Conservation (phyloP, 2,797 vertebrate genomes). For the Melanotaenia trifasciata region DNA sequence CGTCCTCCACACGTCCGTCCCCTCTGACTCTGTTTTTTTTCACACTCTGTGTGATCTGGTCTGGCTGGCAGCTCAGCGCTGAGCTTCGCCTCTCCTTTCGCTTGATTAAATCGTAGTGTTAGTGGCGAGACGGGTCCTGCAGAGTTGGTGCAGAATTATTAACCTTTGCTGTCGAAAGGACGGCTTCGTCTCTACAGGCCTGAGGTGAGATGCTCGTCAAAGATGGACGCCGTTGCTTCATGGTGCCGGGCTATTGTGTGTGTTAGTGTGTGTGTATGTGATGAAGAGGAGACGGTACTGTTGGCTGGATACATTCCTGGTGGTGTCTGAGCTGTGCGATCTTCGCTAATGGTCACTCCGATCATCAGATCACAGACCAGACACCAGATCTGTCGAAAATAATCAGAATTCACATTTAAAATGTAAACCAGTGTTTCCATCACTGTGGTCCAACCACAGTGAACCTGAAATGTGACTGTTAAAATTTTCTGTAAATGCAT, state of each 20-base stretch:
- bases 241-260: constrained; percentile 23
- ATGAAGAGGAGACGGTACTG: neutral
- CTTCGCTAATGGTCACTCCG: neutral
- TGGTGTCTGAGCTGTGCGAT: constrained; percentile 31
- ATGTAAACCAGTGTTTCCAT: no score
- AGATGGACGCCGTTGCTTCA: constrained; percentile 52
- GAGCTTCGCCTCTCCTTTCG: constrained; percentile 57
- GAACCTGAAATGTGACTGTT: no score
- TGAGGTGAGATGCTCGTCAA: constrained; percentile 50
- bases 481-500: no score
- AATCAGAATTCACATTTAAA: no score
- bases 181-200: constrained; percentile 68
- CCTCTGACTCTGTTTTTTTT: constrained; percentile 18
- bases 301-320: constrained; percentile 10
- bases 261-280: constrained; percentile 19
- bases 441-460: no score
- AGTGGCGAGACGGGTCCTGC: constrained; percentile 61
- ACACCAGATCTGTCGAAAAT: neutral
- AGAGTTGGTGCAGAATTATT: constrained; percentile 78
- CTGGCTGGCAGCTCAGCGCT: constrained; percentile 24
- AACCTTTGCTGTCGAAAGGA: constrained; percentile 77
- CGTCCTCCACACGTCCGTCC: constrained; percentile 6
- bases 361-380: constrained; percentile 15
- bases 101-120: constrained; percentile 79
- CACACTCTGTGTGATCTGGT: constrained; percentile 21